Base-by-base conservation (phyloP, 1,140 invertebrate genomes). In the Drosophila arawakana region DNA sequence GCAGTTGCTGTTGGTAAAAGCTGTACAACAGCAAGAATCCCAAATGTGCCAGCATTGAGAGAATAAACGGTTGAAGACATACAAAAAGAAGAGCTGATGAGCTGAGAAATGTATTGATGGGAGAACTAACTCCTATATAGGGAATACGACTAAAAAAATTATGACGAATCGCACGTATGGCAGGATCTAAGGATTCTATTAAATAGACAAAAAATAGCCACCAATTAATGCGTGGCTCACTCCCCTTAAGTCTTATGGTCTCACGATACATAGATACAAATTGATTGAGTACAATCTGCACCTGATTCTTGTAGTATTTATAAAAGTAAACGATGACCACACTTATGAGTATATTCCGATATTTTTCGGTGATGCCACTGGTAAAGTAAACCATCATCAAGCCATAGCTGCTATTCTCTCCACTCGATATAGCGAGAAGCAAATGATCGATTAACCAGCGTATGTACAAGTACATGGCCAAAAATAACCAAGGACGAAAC, bases 401-500 rank as follows among this genome's bases (percentile, higher is more conserved):
- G 0, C 57, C 9, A 3, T 5, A 66, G 18, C 52, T 54, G 0
- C 35, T 18, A 2, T 60, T 18, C 0, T 10, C 30, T 1, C 7
- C 8, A 6, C 21, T 25, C 9, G 63, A 4, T 0, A 73, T 7
- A 18, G 41, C 41, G 0, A 0, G 0, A 0, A 80, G 11, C 3
- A 80, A 47, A 3, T 46, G 18, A 0, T 1, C 0, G 0, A 62
- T 0, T 13, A 67, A 50, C 35, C 35, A 52, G 0, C 3, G 7
- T 0, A 18, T 9, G 18, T 69, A 11, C 21, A 73, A 2, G n/a
- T 41, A 1, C 0, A 52, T 3, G 0, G n/a, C 7, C 3, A 50
- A n/a, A 2, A 49, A 11, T 3, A 83, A 25, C 63, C 67, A 84
- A 2, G 81, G 74, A 34, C 66, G 37, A 1, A 81, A 37, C 74